phyloP scores from a whole-genome alignment of 2,113 vertebrate species.

The Cyrtonyx montezumae region DNA sequence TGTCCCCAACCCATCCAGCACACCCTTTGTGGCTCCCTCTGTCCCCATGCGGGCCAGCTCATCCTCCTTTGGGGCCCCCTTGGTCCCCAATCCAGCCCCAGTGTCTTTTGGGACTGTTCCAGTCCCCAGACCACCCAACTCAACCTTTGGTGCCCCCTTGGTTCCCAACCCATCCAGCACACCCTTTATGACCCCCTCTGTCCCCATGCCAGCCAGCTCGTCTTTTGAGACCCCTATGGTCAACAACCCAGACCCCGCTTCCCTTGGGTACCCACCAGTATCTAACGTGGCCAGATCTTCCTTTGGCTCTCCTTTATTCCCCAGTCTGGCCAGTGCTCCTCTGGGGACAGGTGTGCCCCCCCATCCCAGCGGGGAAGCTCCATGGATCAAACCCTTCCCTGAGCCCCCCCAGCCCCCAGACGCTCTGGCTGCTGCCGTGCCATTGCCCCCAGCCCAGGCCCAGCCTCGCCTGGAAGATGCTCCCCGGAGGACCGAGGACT shows the following conservation, averaged over 20 bases:
- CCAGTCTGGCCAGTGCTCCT: fast-evolving
- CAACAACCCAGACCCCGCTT: background rate
- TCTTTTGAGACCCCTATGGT: background rate
- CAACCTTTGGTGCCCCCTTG: background rate
- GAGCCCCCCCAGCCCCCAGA: background rate
- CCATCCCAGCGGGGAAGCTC: background rate
- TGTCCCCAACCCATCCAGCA: background rate
- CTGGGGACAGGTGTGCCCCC: background rate
- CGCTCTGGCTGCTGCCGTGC: fast-evolving
- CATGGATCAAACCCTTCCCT: background rate
- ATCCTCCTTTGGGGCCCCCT: background rate
- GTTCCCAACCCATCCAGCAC: background rate
- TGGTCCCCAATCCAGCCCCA: background rate
- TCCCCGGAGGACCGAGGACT: background rate
- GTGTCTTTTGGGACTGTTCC: background rate
- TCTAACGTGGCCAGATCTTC: background rate
- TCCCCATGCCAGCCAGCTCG: background rate
- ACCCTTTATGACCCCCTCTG: background rate
- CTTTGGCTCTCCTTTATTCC: background rate
- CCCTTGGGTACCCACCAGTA: background rate
- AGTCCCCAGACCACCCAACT: background rate
- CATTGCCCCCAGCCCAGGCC: background rate
- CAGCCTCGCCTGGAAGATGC: background rate
- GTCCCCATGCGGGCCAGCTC: background rate
- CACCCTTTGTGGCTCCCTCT: background rate